Base-by-base conservation (phyloP, 2,888 invertebrate genomes). In the Tridacna crocea region DNA sequence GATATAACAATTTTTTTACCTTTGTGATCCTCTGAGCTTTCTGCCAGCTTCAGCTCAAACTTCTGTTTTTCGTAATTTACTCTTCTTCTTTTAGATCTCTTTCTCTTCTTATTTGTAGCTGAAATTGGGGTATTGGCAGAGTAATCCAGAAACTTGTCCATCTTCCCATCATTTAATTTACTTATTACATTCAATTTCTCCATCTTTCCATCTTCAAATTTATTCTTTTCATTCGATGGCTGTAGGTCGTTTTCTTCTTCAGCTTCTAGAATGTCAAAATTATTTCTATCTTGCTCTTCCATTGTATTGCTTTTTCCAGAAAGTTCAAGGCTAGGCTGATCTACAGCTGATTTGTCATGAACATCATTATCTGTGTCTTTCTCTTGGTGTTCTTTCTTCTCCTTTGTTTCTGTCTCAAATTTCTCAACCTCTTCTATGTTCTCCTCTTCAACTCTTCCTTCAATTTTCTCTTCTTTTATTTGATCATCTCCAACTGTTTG, bases 341-440 rank as follows among this genome's bases (percentile, higher is more conserved):
- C 17, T 22, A 13, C n/a, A 12, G 19, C 51, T 72, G 22, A 26
- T 13, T 24, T 72, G 6, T 51, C 26, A 24, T 22, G 0, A 24
- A 26, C 8, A 51, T 51, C 51, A 51, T 8, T 26, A 17, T 47
- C 61, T 17, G 27, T 36, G 36, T 36, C 36, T 36, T 36, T 36
- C 36, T 36, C 36, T 36, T 36, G 2, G 36, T 36, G 3, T 17
- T n/a, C 13, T 60, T 26, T 26, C 55, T 26, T 58, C 58, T 26
- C 36, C 36, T 51, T n/a, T 17, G 15, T 55, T 24, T 55, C 55
- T 22, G 13, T 63, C 27, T 17, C 24, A 12, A 10, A 63, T 27
- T 63, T 63, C 63, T 63, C 63, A 63, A 12, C 27, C 27, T 24
- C 63, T 22, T 63, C 63, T 26, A 6, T 63, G 26, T 63, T 27